A percentile compares a stretch with the other conserved stretches of the same genome.
These are phyloP conservation scores for Bagarius yarrelli DNA, from an alignment of 2,113 vertebrate species.

Conservation along the genomic window DNA sequence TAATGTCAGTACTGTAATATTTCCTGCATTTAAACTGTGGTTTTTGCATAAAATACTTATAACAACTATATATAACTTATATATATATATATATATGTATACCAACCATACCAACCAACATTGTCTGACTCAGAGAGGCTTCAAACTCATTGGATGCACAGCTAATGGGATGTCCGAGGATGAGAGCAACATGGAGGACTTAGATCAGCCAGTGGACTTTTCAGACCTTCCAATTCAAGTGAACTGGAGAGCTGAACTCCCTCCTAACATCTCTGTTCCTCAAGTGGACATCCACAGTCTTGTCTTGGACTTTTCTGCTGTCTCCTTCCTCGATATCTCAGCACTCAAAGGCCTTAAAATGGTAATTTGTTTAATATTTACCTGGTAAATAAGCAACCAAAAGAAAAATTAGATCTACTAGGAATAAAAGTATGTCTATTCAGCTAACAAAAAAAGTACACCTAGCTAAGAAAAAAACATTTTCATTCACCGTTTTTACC, in stretches of 20 bases:
- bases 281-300: slow-evolving; percentile 82
- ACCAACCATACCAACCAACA: background rate
- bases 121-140: slow-evolving; percentile 73
- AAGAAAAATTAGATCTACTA: background rate
- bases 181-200: slow-evolving; percentile 79
- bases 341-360: slow-evolving; percentile 84
- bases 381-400: background rate
- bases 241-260: slow-evolving; percentile 81
- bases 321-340: slow-evolving; percentile 90
- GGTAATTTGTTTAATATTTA: slow-evolving; percentile 61
- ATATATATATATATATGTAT: too few relatives aligned
- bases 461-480: too few relatives aligned
- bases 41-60: too few relatives aligned
- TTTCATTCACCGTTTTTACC: too few relatives aligned
- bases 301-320: slow-evolving; percentile 88
- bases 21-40: too few relatives aligned
- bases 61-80: too few relatives aligned
- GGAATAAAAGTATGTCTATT: background rate
- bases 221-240: slow-evolving; percentile 80
- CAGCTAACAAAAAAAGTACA: background rate
- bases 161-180: slow-evolving; percentile 75
- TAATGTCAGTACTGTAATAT: slow-evolving; percentile 65
- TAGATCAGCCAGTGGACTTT: slow-evolving; percentile 77
- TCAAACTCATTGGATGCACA: slow-evolving; percentile 62
- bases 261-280: slow-evolving; percentile 78